Conservation (phyloP, 2,797 vertebrate species). For the Tiaroga cobitis region DNA sequence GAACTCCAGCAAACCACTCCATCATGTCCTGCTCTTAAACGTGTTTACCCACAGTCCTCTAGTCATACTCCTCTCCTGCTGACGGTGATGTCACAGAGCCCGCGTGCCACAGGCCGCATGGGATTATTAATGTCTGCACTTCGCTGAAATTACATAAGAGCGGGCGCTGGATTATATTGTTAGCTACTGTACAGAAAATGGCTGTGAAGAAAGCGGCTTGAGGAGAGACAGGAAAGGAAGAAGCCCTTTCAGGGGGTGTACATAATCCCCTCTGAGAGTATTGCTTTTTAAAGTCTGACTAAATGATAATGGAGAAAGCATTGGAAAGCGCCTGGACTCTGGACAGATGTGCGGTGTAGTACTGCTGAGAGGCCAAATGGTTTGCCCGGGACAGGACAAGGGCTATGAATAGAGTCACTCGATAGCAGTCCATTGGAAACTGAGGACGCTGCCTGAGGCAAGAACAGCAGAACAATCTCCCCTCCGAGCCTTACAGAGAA, state of each 20-base stretch:
- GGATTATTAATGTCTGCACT: conserved; percentile 81
- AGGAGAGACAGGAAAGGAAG: neutral
- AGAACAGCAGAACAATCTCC: neutral
- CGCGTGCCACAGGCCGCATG: conserved; percentile 60
- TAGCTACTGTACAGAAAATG: conserved; percentile 65
- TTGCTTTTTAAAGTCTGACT: conserved; percentile 12
- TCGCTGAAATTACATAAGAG: conserved; percentile 78
- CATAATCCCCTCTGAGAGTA: neutral
- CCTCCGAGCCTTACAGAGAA: neutral
- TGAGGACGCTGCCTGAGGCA: conserved; percentile 9
- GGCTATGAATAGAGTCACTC: conserved; percentile 15
- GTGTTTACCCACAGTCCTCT: conserved; percentile 70
- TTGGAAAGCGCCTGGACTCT: neutral
- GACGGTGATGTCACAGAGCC: conserved; percentile 75
- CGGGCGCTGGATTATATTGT: conserved; percentile 73
- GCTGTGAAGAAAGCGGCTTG: conserved; percentile 17
- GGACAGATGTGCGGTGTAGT: conserved; percentile 12
- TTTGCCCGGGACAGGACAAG: neutral
- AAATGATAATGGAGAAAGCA: conserved; percentile 12
- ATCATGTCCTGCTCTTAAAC: conserved; percentile 73
- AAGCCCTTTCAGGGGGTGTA: neutral
- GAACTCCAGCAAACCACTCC: conserved; percentile 66
- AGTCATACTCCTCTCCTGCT: conserved; percentile 67
- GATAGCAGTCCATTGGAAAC: conserved; percentile 6
- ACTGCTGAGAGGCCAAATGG: conserved; percentile 11